These are phyloP conservation scores for Microtus obscurus DNA, from an alignment of 2,797 vertebrate species.

Conservation along the genomic window DNA sequence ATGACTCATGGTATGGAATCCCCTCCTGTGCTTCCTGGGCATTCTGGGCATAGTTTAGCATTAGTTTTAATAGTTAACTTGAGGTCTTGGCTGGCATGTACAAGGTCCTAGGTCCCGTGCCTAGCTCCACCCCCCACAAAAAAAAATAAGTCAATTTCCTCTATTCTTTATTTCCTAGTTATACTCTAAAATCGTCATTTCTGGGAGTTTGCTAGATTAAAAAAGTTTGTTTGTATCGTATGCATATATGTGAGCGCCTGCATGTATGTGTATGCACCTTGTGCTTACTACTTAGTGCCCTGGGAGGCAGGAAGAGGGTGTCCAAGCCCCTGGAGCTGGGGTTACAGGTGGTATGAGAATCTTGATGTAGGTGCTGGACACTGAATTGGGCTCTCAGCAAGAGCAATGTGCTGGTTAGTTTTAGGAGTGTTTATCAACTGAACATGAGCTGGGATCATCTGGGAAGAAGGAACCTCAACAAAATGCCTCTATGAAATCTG, in stretches of 20 bases:
- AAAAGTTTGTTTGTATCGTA: neutral
- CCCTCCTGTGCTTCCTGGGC: constrained; percentile 11
- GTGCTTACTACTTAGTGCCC: neutral
- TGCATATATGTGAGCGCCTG: neutral
- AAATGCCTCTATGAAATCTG: neutral
- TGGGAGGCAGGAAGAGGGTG: neutral
- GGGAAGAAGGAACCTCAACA: neutral
- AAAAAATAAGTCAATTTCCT: constrained; percentile 1
- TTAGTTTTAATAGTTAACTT: neutral
- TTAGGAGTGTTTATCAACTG: neutral
- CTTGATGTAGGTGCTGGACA: neutral
- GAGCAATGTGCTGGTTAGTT: neutral
- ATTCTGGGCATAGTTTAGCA: constrained; percentile 37
- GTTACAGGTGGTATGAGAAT: neutral
- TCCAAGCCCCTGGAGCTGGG: neutral
- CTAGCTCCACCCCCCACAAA: neutral
- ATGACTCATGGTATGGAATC: constrained; percentile 31
- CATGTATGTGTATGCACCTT: neutral
- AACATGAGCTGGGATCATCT: neutral
- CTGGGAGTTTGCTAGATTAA: neutral
- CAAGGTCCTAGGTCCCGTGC: neutral
- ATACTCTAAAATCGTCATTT: constrained; percentile 7
- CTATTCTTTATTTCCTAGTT: constrained; percentile 40
- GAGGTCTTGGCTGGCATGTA: neutral
- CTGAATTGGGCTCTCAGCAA: neutral